Percentiles rank a stretch among this genome's conserved stretches.
These are phyloP conservation scores for Poecile montanus DNA, from an alignment of 2,797 vertebrate genomes.

Conservation along the genomic window DNA sequence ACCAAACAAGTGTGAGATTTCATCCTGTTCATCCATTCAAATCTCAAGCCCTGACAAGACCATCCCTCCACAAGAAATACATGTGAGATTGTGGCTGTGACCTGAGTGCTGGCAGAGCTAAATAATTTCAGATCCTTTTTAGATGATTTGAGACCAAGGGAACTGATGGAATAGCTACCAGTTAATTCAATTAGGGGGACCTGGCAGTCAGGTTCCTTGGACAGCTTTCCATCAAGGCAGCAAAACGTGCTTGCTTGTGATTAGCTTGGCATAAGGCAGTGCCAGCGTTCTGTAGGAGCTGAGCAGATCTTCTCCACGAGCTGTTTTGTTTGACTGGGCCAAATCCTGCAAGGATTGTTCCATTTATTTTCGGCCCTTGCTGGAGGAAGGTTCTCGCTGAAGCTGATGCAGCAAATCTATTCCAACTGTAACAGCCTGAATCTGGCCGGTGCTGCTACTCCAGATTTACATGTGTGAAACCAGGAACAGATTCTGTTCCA, in stretches of 20 bases:
- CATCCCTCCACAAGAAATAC: neutral
- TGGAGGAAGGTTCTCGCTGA: neutral
- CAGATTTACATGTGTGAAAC: constrained; percentile 1
- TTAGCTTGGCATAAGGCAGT: neutral
- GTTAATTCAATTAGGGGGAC: neutral
- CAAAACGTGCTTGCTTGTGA: neutral
- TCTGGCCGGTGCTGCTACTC: constrained; percentile 8
- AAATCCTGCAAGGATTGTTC: constrained; percentile 11
- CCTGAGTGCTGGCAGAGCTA: neutral
- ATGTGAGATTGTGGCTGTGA: neutral
- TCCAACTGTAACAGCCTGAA: constrained; percentile 4
- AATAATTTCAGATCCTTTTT: neutral
- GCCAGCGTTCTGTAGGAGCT: neutral
- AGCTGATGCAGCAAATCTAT: neutral
- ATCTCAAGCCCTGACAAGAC: neutral
- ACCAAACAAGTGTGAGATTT: neutral
- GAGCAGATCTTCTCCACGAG: neutral
- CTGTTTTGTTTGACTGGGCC: constrained; percentile 15
- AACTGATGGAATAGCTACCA: neutral
- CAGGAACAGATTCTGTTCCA: neutral
- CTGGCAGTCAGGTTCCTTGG: neutral
- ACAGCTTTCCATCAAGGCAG: constrained; percentile 7
- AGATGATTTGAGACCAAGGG: neutral
- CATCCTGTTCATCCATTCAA: neutral
- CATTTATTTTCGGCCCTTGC: constrained; percentile 2